Evolutionary conservation across 2,797 vertebrate genomes (phyloP), one percentile per base, ranked within the genome.

Genomic region (Anomalospiza imberbis): DNA sequence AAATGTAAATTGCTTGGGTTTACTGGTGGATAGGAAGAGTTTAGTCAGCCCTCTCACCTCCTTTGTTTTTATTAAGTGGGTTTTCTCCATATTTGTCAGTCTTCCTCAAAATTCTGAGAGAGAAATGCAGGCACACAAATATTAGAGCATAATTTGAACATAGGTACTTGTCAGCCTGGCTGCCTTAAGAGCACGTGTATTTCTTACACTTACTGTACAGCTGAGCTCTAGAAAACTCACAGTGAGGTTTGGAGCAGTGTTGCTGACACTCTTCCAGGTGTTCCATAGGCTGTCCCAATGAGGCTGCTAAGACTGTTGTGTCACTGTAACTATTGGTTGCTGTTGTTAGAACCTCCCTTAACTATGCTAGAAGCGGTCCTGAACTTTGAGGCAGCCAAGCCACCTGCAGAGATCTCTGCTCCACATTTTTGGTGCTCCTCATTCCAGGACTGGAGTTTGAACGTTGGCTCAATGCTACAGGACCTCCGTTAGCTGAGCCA

Each of bases 371-470:
- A 91, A 55, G 25, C 5, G 36, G 73, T 47, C 19, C 61, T 79
- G 85, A 85, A 34, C 50, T 81, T 83, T 74, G 78, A 89, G 77
- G 24, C 83, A 88, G 66, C n/a, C 72, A 84, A 76, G 72, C 45
- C 55, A 65, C 45, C 48, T 80, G 58, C 62, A 90, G 67, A 81
- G 47, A 32, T 57, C 68, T 65, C 45, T 66, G 36, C 67, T 79
- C n/a, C 34, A 91, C 66, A 36, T 57, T 89, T 92, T 83, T 77
- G 73, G n/a, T 81, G 25, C 72, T 78, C 73, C 68, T 93, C 20
- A 17, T 94, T 88, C 57, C 97, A 99, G 99, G 99, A 67, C 97
- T 99, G 95, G 99, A 99, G 97, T 99, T 99, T 42, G 99, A 99
- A 95, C 99, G 98, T 95, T 99, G 98, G 98, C 97, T 99, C 83